phyloP scores from a whole-genome alignment of 2,113 vertebrate species.

The Hucho hucho region DNA sequence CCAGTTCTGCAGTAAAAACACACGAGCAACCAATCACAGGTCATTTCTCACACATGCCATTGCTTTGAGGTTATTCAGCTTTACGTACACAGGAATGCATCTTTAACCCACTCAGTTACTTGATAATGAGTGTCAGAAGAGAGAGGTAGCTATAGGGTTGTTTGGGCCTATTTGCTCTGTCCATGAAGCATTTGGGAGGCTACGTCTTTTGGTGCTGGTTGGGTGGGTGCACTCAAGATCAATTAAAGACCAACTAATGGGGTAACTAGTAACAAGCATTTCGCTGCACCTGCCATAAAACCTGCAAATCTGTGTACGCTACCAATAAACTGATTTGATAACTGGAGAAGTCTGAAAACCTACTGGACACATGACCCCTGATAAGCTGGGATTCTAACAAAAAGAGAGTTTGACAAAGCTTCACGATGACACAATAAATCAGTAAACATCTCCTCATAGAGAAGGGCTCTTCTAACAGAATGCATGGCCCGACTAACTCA shows the following conservation, averaged over 20 bases:
- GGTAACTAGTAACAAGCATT: no score
- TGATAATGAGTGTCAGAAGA: conserved; percentile 9
- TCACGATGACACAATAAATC: no score
- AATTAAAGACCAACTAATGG: no score
- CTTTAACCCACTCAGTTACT: conserved; percentile 56
- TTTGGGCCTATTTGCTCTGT: conserved; percentile 5
- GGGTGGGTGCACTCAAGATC: no score
- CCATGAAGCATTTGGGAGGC: background rate
- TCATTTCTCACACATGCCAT: background rate
- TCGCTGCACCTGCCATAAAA: no score
- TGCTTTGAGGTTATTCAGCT: conserved; percentile 18
- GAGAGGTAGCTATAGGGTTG: background rate
- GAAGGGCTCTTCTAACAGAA: background rate
- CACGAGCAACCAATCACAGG: conserved; percentile 1
- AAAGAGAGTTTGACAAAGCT: no score
- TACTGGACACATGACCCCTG: no score
- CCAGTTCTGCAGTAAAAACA: background rate
- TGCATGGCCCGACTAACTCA: background rate
- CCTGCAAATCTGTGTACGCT: no score
- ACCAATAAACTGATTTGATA: no score
- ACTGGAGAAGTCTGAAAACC: no score
- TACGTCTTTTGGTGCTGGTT: no score
- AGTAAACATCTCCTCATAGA: background rate
- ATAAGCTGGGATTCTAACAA: no score
- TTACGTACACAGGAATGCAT: conserved; percentile 48